Conservation (phyloP, 2,888 invertebrate genomes). For the Xanthorhoe spadicearia region DNA sequence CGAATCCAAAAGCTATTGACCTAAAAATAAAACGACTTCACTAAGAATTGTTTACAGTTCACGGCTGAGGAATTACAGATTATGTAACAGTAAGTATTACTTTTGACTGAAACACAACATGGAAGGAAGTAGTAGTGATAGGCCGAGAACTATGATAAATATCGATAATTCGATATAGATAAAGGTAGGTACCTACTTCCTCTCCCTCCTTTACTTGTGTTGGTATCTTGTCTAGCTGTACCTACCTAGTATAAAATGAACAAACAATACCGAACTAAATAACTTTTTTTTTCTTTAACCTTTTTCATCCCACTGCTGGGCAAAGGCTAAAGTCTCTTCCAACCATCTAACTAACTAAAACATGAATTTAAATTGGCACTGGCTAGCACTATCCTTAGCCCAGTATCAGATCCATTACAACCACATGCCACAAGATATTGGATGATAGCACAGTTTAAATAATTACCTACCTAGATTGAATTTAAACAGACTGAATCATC, state of each 20-base stretch:
- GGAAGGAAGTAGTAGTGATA: neutral
- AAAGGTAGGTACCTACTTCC: too few species aligned
- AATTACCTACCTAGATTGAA: constrained; percentile 13
- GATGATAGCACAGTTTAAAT: constrained; percentile 1
- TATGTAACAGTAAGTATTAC: neutral
- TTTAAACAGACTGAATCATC: constrained; percentile 6
- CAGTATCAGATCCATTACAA: constrained; percentile 9
- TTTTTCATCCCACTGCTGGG: too few species aligned
- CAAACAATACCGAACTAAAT: too few species aligned
- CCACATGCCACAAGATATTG: constrained; percentile 16
- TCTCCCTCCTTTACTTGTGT: too few species aligned
- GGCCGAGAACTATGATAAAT: neutral
- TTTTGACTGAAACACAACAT: neutral
- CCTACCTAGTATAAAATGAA: too few species aligned
- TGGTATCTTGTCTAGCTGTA: too few species aligned
- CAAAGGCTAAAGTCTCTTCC: too few species aligned
- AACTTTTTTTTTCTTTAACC: too few species aligned
- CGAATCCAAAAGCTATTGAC: constrained; percentile 75
- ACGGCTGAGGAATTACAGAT: constrained; percentile 40
- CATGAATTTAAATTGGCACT: constrained; percentile 1
- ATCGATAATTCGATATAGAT: too few species aligned
- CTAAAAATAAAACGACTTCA: constrained; percentile 69
- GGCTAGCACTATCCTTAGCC: neutral
- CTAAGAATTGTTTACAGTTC: constrained; percentile 72
- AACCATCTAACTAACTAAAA: neutral